Evolutionary conservation across 2,113 vertebrate genomes (phyloP).

Genomic region (Engraulis encrasicolus): DNA sequence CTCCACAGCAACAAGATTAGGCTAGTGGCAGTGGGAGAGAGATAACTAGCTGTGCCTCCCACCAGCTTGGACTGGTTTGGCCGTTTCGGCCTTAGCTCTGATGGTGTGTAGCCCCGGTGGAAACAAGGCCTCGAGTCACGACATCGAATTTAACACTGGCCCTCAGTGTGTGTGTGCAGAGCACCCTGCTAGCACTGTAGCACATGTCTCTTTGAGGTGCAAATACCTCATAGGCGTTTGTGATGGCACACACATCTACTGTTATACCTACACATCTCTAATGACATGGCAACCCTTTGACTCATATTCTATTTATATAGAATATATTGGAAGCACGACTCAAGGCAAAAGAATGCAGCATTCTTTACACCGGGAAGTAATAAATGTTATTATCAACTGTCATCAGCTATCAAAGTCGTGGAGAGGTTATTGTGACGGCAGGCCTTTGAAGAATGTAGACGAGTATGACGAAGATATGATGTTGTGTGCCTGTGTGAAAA

Average conservation of each 20-base stretch:
- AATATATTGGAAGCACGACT: not conserved
- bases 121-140: not conserved
- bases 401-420: not conserved
- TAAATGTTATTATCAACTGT: too few relatives aligned
- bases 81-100: not conserved
- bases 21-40: not conserved
- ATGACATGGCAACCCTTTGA: not conserved
- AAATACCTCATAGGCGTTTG: not conserved
- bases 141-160: conserved; percentile 4
- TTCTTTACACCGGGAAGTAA: not conserved
- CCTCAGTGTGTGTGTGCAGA: not conserved
- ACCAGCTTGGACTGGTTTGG: not conserved
- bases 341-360: not conserved
- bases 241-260: not conserved
- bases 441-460: not conserved
- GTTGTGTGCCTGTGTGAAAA: not conserved
- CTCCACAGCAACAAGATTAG: not conserved
- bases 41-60: not conserved
- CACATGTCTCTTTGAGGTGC: not conserved
- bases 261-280: not conserved
- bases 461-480: not conserved
- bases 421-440: not conserved
- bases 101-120: not conserved
- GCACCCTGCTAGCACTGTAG: not conserved
- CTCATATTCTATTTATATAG: not conserved